Base-by-base conservation (phyloP, 2,113 vertebrate genomes). In the Mus pahari region DNA sequence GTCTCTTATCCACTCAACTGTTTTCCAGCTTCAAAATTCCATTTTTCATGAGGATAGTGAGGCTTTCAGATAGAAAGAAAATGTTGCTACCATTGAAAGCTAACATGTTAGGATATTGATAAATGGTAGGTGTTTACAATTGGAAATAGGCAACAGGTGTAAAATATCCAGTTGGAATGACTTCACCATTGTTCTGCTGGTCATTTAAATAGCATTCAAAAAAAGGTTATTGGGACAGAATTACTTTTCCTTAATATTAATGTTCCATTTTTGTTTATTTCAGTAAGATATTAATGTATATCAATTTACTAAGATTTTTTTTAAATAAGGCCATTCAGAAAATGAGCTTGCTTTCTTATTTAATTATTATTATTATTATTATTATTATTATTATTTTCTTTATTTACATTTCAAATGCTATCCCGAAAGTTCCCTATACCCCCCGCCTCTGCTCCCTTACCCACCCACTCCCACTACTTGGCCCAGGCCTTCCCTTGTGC, bases 211-310 rank as follows among this genome's bases (percentile, higher is more conserved):
- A 86, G 75, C 64, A 74, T 28, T 55, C 83, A 86, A 13, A 71
- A 71, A 84, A 93, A 86, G 64, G 17, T 17, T 48, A n/a, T 64
- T 86, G 39, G 36, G 79, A 24, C 19, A 70, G 19, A 96, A 86
- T 94, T 95, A 75, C 7, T 48, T 90, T 81, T 92, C 64, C 92
- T 89, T 91, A 89, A 86, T 42, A 20, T 89, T 55, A 89, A 94
- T 94, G n/a, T 78, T 90, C 82, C 71, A 62, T 90, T 92, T 96
- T 83, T 84, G 45, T 94, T 96, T 64, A 84, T 53, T 48, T 48
- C 48, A 48, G 48, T 48, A 48, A 48, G 28, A 77, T 48, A 48
- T 33, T 90, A 86, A 87, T 92, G 86, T 36, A 62, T 88, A 78
- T 50, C 45, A 96, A n/a, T 92, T 78, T n/a, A 82, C n/a, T 33